Base-by-base conservation (phyloP, 2,797 vertebrate species). In the Sphaeramia orbicularis region DNA sequence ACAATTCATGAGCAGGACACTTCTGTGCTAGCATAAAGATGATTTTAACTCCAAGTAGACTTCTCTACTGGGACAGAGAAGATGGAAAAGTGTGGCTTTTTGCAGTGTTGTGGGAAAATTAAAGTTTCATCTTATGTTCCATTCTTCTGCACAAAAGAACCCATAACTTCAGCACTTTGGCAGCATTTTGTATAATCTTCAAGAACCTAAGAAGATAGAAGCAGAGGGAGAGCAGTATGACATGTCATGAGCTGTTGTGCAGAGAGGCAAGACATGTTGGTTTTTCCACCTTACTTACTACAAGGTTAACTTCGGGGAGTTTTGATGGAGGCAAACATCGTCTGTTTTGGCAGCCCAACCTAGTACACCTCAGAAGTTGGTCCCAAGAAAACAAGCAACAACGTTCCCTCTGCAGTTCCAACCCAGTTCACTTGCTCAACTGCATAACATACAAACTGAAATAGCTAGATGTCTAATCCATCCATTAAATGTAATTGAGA, bases 401-500 rank as follows among this genome's bases (percentile, higher is more conserved):
- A 2, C 30, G 30, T 7, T 48, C 67, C 43, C 52, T 37, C 49
- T 60, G 48, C 76, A 73, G 53, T 80, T 88, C 57, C 75, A 83
- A 73, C 70, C 63, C 75, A 80, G 9, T 86, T 89, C 84, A 77
- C 69, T 72, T 50, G 67, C 78, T 84, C 73, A 65, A 49, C 74
- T 64, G 72, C 64, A 65, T 61, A 82, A 85, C 78, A 72, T 74
- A 53, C 60, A 49, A 61, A 65, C 68, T 85, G 85, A 87, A 86
- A 77, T 68, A 81, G 70, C 77, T 62, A 30, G 77, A 78, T 84
- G 73, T 86, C 79, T 89, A 89, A 90, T 88, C 84, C 87, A 71
- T 82, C 80, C 78, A 85, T 90, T 89, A 86, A 81, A 84, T 59
- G 75, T 83, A 86, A 86, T 86, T 83, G 86, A 88, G 74, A 86